Evolutionary conservation across 2,888 invertebrate species (phyloP).

Genomic region (Argyra leucocephala): DNA sequence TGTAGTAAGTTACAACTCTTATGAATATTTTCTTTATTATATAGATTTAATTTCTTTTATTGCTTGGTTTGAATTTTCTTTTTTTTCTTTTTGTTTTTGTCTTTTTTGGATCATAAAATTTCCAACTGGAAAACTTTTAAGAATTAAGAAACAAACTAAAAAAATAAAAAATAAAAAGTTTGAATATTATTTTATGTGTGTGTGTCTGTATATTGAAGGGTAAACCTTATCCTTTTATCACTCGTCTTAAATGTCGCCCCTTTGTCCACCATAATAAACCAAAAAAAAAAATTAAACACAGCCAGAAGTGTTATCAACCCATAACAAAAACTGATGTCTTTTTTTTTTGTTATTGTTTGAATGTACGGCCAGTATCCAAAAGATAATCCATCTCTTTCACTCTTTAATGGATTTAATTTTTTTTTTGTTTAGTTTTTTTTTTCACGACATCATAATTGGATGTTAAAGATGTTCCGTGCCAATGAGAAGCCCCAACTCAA

Average conservation of each 20-base stretch:
- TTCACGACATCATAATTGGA: conserved; percentile 25
- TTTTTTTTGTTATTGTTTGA: neutral
- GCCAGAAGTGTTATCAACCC: neutral
- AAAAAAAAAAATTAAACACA: neutral
- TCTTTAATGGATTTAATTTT: neutral
- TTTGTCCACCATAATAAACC: neutral
- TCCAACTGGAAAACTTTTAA: neutral
- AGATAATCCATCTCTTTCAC: neutral
- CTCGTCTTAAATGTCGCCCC: neutral
- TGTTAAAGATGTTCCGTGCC: conserved; percentile 19
- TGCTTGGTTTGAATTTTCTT: too few relatives aligned
- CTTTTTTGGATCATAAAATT: conserved; percentile 2
- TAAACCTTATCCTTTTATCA: neutral
- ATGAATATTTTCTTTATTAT: neutral
- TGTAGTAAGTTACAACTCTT: neutral
- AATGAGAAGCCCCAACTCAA: neutral
- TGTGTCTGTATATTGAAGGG: neutral
- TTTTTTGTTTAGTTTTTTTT: neutral
- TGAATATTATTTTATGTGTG: neutral
- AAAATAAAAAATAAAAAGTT: neutral
- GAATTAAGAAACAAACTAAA: neutral
- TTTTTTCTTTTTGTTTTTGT: neutral
- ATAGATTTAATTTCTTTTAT: too few relatives aligned
- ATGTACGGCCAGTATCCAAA: neutral
- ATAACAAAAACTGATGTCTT: neutral